phyloP scores from a whole-genome alignment of 2,113 vertebrate genomes.

The Labeo rohita region DNA sequence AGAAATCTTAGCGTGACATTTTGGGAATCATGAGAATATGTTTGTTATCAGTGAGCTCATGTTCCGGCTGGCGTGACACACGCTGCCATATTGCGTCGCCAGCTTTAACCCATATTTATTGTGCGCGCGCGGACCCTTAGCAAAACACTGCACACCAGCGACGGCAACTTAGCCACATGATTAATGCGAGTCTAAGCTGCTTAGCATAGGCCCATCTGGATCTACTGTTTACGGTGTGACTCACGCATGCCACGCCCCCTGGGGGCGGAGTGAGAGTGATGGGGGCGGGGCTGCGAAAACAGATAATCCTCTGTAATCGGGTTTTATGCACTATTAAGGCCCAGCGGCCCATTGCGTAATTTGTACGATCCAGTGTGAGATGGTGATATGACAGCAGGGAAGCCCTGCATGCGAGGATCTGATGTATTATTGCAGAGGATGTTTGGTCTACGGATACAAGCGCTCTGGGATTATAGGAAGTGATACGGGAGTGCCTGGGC shows the following conservation, averaged over 20 bases:
- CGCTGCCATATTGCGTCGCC: not conserved
- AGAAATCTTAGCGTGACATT: conserved; percentile 13
- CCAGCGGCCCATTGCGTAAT: conserved; percentile 74
- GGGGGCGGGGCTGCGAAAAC: conserved; percentile 43
- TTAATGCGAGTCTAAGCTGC: conserved; percentile 82
- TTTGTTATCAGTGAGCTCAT: conserved; percentile 33
- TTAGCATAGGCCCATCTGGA: conserved; percentile 82
- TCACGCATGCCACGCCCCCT: conserved; percentile 44
- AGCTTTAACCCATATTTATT: conserved; percentile 1
- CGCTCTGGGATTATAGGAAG: conserved; percentile 49
- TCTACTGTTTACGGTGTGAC: conserved; percentile 76
- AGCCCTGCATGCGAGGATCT: conserved; percentile 48
- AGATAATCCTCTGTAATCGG: conserved; percentile 79
- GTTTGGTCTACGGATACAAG: not conserved
- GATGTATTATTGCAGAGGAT: not conserved
- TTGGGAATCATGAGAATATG: conserved; percentile 29
- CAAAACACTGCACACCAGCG: conserved; percentile 64
- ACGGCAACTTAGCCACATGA: conserved; percentile 78
- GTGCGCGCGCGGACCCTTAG: conserved; percentile 31
- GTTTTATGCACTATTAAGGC: conserved; percentile 80
- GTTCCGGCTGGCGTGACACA: conserved; percentile 25
- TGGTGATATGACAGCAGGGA: conserved; percentile 51
- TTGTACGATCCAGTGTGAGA: conserved; percentile 55
- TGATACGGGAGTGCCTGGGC: not conserved
- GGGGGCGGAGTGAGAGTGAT: conserved; percentile 60